Base-by-base conservation (phyloP, 2,797 vertebrate genomes). In the Bradypus variegatus region DNA sequence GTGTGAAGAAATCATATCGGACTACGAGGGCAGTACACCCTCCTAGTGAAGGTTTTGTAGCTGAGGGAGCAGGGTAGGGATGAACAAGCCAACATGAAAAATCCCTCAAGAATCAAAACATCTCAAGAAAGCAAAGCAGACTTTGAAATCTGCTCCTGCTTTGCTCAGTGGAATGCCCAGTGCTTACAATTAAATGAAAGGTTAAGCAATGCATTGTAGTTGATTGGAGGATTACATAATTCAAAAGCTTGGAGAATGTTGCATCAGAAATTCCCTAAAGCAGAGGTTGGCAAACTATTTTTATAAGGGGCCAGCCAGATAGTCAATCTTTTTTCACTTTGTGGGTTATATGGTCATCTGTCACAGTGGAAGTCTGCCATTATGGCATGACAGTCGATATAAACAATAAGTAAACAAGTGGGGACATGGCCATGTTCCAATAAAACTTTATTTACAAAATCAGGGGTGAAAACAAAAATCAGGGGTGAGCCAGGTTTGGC, bases 1-100 rank as follows among this genome's bases (percentile, higher is more conserved):
- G 15, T 36, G 60, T 90, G 41, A 94, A 88, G 80, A 88, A 89
- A 80, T 41, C 16, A 72, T 55, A 76, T 79, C 92, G 83, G 50
- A 91, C 38, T 80, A 48, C 6, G 69, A 73, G 48, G 77, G 21
- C 72, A 72, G 53, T 67, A 79, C 33, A 21, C 36, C 48, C 85
- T 82, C 53, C 12, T 50, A 16, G 67, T 23, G 45, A 86, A 85
- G 48, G 21, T 53, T 33, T 14, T 72, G 38, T 11, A 6, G 21
- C 7, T 75, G 12, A 88, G 38, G 27, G 33, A 88, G 58, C 13
- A 69, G 69, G 27, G 55, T 58, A 69, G 8, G 31, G 53, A 80
- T 67, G n/a, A 70, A 60, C 18, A 33, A 31, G 33, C 69, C 15
- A 72, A 58, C 4, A 70, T 12, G 45, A 36, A 78, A 91, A 9